Base-by-base conservation (phyloP, 1,140 invertebrate genomes). In the Paraescarpia echinospica region DNA sequence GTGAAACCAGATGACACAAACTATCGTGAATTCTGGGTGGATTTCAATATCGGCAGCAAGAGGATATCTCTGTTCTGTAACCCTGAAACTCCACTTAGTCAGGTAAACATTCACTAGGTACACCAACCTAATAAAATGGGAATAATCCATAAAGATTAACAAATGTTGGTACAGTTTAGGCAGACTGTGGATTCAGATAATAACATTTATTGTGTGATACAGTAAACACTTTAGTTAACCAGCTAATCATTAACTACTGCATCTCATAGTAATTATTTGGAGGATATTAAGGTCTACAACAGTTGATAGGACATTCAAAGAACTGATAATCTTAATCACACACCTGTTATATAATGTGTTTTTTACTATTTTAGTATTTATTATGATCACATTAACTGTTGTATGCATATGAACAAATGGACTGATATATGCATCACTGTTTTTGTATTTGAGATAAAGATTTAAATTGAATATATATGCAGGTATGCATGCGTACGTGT, bases 21-120 rank as follows among this genome's bases (percentile, higher is more conserved):
- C 18, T 95, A 95, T 93, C 92, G 94, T 93, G 93, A 94, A 88
- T 95, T 95, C 92, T 95, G 95, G 95, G 93, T 95, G 41, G 95
- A 95, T 90, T 94, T 95, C 91, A 95, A 95, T 92, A 92, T 91
- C 90, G 94, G 94, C 31, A 95, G 94, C 93, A 91, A 94, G 35
- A 93, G 94, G 89, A 92, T 95, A 31, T 94, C 94, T 88, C 88
- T 95, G 41, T 95, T 95, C 92, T 95, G 94, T 94, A 94, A 95
- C 90, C 94, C 94, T n/a, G 93, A 93, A n/a, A 92, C 89, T 41
- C 91, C 91, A 77, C 59, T 77, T 27, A 77, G 59, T 77, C 59
- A 77, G 59, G 59, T 77, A 4, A 31, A 31, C 22, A 77, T 77
- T 77, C 8, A 51, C 48, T 51, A 51, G 8, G 18, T 18, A 51